Percentiles rank a stretch among this genome's conserved stretches.
Conservation (phyloP, 2,888 invertebrate species). For the Cynaeus angustus region DNA sequence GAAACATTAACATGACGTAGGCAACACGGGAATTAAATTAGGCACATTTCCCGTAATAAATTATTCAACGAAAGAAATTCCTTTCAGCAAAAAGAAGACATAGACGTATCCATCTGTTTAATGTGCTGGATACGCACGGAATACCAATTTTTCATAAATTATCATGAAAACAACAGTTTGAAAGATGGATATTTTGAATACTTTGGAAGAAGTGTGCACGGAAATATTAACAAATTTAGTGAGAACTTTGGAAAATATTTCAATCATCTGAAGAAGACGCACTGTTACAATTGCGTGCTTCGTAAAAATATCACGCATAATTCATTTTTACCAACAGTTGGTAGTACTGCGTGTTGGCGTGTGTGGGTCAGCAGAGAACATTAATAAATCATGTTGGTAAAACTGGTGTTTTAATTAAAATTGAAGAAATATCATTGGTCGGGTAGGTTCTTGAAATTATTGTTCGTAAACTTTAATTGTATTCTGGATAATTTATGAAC, state of each 20-base stretch:
- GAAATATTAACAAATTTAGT: no score
- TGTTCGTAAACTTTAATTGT: constrained; percentile 52
- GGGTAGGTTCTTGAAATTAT: constrained; percentile 54
- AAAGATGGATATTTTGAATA: background rate
- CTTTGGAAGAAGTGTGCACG: background rate
- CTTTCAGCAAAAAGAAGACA: constrained; percentile 3
- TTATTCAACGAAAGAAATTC: constrained; percentile 33
- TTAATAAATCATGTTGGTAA: constrained; percentile 56
- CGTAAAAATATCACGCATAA: constrained; percentile 46
- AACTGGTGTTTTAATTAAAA: constrained; percentile 58
- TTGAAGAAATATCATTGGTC: constrained; percentile 55
- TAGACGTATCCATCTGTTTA: constrained; percentile 16
- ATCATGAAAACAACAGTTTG: background rate
- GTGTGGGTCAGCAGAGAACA: constrained; percentile 56
- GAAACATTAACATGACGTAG: constrained; percentile 32
- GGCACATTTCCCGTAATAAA: constrained; percentile 27
- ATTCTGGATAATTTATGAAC: constrained; percentile 51
- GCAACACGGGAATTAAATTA: constrained; percentile 39
- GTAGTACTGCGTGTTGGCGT: constrained; percentile 58
- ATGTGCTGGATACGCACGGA: background rate
- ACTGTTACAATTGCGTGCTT: constrained; percentile 33
- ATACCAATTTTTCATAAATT: constrained; percentile 4
- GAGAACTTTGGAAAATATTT: background rate
- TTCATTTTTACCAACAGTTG: constrained; percentile 54
- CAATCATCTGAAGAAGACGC: constrained; percentile 9